These are phyloP conservation scores for Aphaenogaster rudis DNA, from an alignment of 1,140 invertebrate species.

Conservation along the genomic window DNA sequence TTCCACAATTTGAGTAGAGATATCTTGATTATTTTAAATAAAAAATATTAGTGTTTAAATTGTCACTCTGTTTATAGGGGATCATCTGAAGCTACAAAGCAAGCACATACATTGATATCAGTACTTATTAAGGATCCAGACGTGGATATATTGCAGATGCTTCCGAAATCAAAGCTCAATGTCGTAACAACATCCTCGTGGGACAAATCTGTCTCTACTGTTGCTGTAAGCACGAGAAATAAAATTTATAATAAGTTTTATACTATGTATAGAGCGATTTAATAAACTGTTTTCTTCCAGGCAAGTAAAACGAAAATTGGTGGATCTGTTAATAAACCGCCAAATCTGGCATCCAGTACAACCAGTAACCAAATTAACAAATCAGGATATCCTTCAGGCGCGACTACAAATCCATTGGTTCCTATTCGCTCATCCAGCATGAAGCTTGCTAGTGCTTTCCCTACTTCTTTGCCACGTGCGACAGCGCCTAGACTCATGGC, in stretches of 20 bases:
- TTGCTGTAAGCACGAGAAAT: constrained; percentile 77
- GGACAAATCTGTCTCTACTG: constrained; percentile 87
- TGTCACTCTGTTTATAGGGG: constrained; percentile 88
- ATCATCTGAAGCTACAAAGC: constrained; percentile 95
- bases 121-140: constrained; percentile 97
- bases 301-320: constrained; percentile 83
- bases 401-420: constrained; percentile 83
- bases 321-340: constrained; percentile 81
- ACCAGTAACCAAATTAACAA: constrained; percentile 81
- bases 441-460: constrained; percentile 82
- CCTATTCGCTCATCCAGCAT: constrained; percentile 82
- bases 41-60: neutral
- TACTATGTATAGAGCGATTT: neutral
- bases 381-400: constrained; percentile 79
- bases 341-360: constrained; percentile 78
- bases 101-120: constrained; percentile 95
- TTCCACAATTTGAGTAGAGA: neutral
- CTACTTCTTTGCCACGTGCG: constrained; percentile 84
- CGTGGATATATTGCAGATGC: constrained; percentile 94
- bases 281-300: constrained; percentile 69
- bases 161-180: constrained; percentile 90
- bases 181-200: constrained; percentile 86
- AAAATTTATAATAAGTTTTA: constrained; percentile 22
- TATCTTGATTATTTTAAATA: neutral
- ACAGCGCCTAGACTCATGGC: constrained; percentile 87